Conservation (phyloP, 2,113 vertebrate genomes). For the Gobiocypris rarus region DNA sequence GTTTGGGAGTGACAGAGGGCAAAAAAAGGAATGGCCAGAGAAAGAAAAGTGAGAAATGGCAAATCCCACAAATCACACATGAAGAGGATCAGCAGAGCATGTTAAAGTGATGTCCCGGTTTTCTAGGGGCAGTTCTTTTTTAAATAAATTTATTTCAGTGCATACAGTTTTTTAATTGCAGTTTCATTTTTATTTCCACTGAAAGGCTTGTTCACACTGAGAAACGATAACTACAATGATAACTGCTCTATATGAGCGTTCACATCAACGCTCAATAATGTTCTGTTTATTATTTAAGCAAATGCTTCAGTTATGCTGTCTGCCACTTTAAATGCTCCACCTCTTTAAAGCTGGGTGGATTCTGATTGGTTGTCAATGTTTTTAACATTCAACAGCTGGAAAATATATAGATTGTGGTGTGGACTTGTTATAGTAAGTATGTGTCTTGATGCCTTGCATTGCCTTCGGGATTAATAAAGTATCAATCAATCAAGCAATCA, state of each 20-base stretch:
- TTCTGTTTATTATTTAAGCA: background rate
- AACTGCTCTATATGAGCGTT: no score
- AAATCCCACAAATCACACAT: background rate
- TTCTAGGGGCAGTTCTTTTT: background rate
- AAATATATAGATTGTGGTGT: no score
- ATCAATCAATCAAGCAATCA: no score
- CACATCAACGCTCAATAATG: background rate
- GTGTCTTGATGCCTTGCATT: no score
- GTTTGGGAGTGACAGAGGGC: conserved; percentile 10
- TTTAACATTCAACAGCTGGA: background rate
- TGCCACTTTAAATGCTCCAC: background rate
- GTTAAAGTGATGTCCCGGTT: background rate
- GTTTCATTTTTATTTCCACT: no score
- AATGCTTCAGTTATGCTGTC: background rate
- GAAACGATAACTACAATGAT: no score
- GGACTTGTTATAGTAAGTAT: no score
- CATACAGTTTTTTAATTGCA: no score
- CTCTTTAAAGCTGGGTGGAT: background rate
- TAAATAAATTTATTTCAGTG: no score
- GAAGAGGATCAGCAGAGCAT: background rate
- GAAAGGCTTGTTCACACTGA: no score
- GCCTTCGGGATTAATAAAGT: no score
- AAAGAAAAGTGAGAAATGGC: background rate
- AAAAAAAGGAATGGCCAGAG: background rate
- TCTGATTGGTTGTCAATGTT: background rate